Percentiles rank a stretch among this genome's conserved stretches.
These are phyloP conservation scores for Phrynocephalus versicolor DNA, from an alignment of 2,113 vertebrate species.

Conservation along the genomic window DNA sequence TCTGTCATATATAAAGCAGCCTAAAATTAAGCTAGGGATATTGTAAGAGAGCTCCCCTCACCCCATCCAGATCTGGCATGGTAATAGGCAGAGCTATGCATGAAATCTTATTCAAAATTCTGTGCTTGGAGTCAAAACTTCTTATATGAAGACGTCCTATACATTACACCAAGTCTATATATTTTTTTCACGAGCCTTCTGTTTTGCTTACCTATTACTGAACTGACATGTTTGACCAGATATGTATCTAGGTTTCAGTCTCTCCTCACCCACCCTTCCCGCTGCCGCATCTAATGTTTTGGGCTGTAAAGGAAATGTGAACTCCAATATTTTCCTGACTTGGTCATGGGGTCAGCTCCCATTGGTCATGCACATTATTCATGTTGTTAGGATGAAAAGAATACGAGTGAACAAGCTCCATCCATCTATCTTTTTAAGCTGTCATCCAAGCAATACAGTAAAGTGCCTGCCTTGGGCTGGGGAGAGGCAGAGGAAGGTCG, in stretches of 20 bases:
- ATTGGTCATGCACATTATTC: neutral
- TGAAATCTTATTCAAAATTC: neutral
- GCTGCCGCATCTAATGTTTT: neutral
- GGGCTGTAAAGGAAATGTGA: neutral
- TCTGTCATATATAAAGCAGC: neutral
- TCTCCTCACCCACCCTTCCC: neutral
- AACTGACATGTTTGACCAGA: neutral
- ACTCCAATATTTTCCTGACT: neutral
- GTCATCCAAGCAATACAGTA: neutral
- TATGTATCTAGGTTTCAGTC: neutral
- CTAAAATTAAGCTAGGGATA: neutral
- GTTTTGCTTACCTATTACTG: neutral
- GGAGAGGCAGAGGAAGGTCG: neutral
- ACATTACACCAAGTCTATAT: neutral
- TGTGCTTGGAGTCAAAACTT: neutral
- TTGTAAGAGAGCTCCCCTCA: too few relatives aligned
- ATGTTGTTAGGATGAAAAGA: neutral
- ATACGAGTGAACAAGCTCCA: neutral
- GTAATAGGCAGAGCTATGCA: neutral
- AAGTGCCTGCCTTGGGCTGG: neutral
- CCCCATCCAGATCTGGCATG: neutral
- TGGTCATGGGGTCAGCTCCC: neutral
- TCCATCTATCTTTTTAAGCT: constrained; percentile 2
- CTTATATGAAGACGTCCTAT: neutral
- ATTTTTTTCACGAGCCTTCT: neutral